A percentile compares a stretch with the other conserved stretches of the same genome.
These are phyloP conservation scores for Sapayoa aenigma DNA, from an alignment of 2,113 vertebrate genomes.

Conservation along the genomic window DNA sequence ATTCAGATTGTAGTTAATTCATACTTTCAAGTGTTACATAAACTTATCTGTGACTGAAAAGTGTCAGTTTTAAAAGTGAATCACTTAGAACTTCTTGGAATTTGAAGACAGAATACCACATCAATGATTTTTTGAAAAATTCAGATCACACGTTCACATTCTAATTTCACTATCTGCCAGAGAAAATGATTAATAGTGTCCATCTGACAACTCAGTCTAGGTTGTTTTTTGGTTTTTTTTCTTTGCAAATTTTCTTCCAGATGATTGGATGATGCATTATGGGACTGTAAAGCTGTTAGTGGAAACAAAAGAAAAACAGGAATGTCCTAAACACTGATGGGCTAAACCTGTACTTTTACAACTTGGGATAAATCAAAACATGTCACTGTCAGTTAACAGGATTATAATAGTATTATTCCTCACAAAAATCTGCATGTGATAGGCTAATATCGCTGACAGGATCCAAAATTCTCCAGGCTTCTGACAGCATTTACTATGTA, in stretches of 20 bases:
- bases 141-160: background rate
- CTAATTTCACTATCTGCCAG: background rate
- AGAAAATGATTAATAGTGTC: background rate
- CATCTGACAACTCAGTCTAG: background rate
- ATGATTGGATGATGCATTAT: background rate
- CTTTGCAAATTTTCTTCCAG: background rate
- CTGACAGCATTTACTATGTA: background rate
- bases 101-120: background rate
- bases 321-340: background rate
- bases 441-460: background rate
- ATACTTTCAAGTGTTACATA: background rate
- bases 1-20: background rate
- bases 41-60: background rate
- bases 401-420: background rate
- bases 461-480: background rate
- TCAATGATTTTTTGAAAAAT: background rate
- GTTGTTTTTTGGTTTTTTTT: background rate
- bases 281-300: background rate
- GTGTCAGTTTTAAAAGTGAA: background rate
- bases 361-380: background rate
- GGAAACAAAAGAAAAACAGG: background rate
- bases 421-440: background rate
- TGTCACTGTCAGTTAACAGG: background rate
- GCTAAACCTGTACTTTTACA: background rate
- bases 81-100: background rate